Conservation (phyloP, 2,797 vertebrate genomes). For the Crypturellus tataupa region DNA sequence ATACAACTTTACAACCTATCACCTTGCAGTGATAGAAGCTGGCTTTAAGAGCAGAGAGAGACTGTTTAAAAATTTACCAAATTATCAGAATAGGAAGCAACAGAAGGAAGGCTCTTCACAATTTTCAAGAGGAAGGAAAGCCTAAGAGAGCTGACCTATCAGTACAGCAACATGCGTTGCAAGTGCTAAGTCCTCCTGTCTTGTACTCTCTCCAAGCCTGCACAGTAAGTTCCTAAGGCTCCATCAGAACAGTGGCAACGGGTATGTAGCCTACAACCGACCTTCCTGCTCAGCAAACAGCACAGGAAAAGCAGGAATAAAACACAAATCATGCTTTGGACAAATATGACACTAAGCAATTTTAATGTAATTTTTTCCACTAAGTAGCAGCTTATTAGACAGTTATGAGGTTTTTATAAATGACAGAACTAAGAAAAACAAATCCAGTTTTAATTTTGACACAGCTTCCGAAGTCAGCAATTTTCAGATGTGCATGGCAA, state of each 20-base stretch:
- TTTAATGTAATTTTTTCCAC: background rate
- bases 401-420: background rate
- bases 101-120: background rate
- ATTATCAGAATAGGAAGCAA: background rate
- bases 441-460: background rate
- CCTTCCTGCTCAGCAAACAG: background rate
- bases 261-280: background rate
- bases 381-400: background rate
- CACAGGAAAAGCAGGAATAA: background rate
- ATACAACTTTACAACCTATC: rapidly evolving
- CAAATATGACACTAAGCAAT: background rate
- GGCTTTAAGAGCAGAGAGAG: background rate
- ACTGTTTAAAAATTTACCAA: background rate
- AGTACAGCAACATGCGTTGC: background rate
- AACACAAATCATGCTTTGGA: background rate
- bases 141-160: background rate
- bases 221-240: background rate
- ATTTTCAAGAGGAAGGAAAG: background rate
- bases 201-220: background rate
- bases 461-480: background rate
- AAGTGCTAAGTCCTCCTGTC: background rate
- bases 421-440: background rate
- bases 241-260: background rate
- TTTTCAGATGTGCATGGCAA: background rate
- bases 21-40: background rate